A percentile compares a stretch with the other conserved stretches of the same genome.
These are phyloP conservation scores for Drosophila anceps DNA, from an alignment of 2,888 invertebrate species.

Conservation along the genomic window DNA sequence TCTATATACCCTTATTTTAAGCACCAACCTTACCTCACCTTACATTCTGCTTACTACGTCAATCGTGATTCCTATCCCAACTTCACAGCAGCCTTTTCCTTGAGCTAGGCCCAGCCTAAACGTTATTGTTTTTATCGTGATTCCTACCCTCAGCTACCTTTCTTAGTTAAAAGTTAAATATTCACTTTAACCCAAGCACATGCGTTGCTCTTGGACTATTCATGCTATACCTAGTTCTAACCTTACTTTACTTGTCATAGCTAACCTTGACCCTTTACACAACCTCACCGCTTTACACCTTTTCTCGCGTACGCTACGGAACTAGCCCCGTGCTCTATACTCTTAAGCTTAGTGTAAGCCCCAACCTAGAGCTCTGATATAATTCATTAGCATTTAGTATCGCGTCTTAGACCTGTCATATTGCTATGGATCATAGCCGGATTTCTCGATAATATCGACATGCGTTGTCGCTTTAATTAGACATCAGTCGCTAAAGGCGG, in stretches of 20 bases:
- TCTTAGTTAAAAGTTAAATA: not conserved
- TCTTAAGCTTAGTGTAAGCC: not conserved
- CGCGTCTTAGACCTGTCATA: conserved; percentile 12
- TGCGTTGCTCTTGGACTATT: not conserved
- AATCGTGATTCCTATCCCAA: not conserved
- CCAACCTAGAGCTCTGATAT: conserved; percentile 20
- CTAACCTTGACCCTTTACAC: not conserved
- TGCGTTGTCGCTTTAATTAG: conserved; percentile 52
- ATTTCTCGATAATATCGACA: conserved; percentile 44
- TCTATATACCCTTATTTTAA: not conserved
- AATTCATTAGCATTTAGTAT: conserved; percentile 38
- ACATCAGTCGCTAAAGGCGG: conserved; percentile 1
- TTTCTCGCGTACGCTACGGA: not conserved
- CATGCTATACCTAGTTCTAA: not conserved
- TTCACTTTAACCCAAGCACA: not conserved
- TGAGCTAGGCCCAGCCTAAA: not conserved
- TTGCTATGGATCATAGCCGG: conserved; percentile 34
- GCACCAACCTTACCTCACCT: not conserved
- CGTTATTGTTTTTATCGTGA: not conserved
- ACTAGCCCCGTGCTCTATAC: not conserved
- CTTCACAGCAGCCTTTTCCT: not conserved
- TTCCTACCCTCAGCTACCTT: not conserved
- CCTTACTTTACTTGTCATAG: not conserved
- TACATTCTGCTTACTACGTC: not conserved
- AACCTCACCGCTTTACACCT: not conserved